Conservation (phyloP, 2,888 invertebrate species). For the Noctua janthe region DNA sequence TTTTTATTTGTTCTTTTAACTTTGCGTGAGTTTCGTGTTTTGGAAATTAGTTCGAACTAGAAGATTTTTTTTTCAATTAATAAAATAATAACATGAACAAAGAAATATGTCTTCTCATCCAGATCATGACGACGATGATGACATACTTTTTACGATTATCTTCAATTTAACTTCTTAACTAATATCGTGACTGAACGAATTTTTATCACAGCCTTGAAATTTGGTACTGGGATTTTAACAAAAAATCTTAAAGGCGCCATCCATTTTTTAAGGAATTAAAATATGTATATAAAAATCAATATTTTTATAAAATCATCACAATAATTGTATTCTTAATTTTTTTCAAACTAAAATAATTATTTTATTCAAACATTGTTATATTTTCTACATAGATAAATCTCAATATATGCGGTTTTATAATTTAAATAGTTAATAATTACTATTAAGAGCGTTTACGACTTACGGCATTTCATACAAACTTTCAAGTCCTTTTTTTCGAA, state of each 20-base stretch:
- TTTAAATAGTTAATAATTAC: background rate
- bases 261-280: background rate
- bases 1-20: background rate
- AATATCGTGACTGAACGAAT: conserved; percentile 12
- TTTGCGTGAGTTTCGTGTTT: background rate
- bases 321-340: background rate
- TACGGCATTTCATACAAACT: too few relatives aligned
- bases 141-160: conserved; percentile 7
- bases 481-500: too few relatives aligned
- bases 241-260: background rate
- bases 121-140: background rate
- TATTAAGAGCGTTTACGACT: too few relatives aligned
- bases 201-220: conserved; percentile 5
- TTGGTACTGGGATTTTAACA: background rate
- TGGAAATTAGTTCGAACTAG: background rate
- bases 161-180: conserved; percentile 21
- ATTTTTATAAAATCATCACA: background rate
- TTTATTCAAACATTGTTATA: background rate
- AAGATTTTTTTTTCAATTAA: too few relatives aligned
- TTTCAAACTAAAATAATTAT: background rate
- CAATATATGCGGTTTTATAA: background rate
- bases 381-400: background rate
- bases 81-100: background rate
- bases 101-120: background rate
- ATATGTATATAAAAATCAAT: background rate